Conservation (phyloP, 1,140 invertebrate genomes). For the Metaphire vulgaris region DNA sequence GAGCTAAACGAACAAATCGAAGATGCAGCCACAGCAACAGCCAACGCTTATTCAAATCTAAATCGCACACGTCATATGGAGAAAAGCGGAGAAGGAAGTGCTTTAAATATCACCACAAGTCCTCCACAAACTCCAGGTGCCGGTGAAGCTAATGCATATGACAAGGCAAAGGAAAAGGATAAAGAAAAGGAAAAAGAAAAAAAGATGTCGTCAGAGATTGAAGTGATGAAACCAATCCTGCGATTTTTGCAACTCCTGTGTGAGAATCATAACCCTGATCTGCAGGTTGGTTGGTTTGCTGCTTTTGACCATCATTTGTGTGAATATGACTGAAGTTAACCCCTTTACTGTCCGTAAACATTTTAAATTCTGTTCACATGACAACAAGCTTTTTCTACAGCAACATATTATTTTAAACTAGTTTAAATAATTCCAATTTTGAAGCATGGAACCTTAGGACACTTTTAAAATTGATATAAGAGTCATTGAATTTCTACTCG, state of each 20-base stretch:
- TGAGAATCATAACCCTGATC: constrained; percentile 94
- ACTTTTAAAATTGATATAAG: too few relatives aligned
- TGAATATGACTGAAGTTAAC: too few relatives aligned
- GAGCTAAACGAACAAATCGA: constrained; percentile 70
- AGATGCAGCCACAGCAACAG: constrained; percentile 64
- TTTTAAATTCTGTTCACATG: too few relatives aligned
- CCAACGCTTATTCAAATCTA: constrained; percentile 62
- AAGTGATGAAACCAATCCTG: constrained; percentile 92
- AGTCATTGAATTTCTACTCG: too few relatives aligned
- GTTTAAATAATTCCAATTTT: too few relatives aligned
- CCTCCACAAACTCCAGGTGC: not conserved
- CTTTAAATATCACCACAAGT: not conserved
- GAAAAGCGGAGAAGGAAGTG: not conserved
- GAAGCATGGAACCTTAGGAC: too few relatives aligned
- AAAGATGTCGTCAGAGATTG: constrained; percentile 74
- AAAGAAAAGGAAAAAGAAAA: constrained; percentile 51
- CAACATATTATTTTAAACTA: too few relatives aligned
- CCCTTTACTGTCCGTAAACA: too few relatives aligned
- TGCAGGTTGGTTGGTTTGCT: constrained; percentile 74
- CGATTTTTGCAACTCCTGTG: constrained; percentile 93
- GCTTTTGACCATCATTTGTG: too few relatives aligned
- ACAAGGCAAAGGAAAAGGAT: not conserved
- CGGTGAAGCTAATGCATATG: not conserved
- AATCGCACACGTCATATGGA: constrained; percentile 25
- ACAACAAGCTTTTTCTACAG: too few relatives aligned